Base-by-base conservation (phyloP, 2,113 vertebrate species). In the Charadrius vociferus region DNA sequence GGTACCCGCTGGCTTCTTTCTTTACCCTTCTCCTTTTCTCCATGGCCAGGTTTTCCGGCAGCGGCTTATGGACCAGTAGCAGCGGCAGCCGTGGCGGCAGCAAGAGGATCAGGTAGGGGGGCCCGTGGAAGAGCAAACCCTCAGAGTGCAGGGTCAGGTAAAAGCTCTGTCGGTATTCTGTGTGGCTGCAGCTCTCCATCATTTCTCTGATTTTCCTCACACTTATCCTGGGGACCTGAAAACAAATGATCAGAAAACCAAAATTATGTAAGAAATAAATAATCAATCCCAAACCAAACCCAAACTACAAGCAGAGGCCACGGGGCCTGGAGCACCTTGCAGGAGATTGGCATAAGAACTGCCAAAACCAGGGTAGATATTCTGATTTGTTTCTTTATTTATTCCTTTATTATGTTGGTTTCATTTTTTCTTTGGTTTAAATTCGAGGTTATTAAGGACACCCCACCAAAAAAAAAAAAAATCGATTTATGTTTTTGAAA, bases 21-120 rank as follows among this genome's bases (percentile, higher is more conserved):
- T 96, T 98, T 52, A 98, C 95, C 92, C 95, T 68, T 59, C 36
- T 94, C 86, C 84, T 96, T 95, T 96, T 97, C 98, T 96, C 96
- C 96, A 93, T 12, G 78, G 53, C 96, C 98, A 99, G 99, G 99
- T 98, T 99, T 99, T 88, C 99, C 99, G 23, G 99, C 99, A 94
- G 99, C 99, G 17, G 99, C 99, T 75, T 99, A 99, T 10, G 99
- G 99, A 99, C 99, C 99, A 96, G 99, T 99, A 98, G 99, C 99
- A 7, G 99, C 99, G 1, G 99, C 99, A 8, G 99, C 99, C 3
- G 99, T 99, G 98, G 99, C 99, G 1, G 99, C 99, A 68, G 99
- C 99, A 17, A 99, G 99, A 98, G 99, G 99, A 99, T 99, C 99
- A 99, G 99, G 99, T 99, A 99, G 99, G 99, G 98, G 98, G 98